These are phyloP conservation scores for Tupiocoris notatus DNA, from an alignment of 2,888 invertebrate species.

Conservation along the genomic window DNA sequence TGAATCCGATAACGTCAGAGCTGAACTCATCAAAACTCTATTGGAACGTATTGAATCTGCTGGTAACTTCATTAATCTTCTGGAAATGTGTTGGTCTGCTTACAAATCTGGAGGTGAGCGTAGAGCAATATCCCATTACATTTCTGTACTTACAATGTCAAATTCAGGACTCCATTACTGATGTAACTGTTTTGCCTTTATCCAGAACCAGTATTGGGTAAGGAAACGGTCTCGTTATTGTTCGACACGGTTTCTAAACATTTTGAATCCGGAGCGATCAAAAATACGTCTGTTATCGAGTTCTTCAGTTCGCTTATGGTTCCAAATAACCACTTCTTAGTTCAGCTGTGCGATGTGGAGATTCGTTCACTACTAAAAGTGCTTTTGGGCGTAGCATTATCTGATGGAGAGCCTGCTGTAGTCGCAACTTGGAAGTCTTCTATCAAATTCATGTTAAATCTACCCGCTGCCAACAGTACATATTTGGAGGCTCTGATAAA, in stretches of 20 bases:
- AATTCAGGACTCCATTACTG: no score
- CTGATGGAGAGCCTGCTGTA: background rate
- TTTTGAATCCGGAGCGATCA: slow-evolving; percentile 9
- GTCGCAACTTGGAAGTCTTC: slow-evolving; percentile 13
- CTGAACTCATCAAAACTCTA: slow-evolving; percentile 18
- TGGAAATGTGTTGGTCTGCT: slow-evolving; percentile 34
- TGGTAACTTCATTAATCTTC: slow-evolving; percentile 11
- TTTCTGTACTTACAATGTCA: background rate
- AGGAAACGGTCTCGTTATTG: slow-evolving; percentile 6
- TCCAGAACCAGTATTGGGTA: slow-evolving; percentile 30
- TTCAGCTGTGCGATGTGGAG: background rate
- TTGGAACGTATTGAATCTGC: background rate
- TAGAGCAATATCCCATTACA: background rate
- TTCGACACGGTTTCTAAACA: slow-evolving; percentile 3
- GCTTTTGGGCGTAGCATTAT: background rate
- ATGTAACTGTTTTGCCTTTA: no score
- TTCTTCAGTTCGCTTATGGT: slow-evolving; percentile 7
- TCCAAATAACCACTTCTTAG: slow-evolving; percentile 17
- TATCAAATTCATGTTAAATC: slow-evolving; percentile 12
- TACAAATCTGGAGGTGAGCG: slow-evolving; percentile 32
- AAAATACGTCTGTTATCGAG: background rate
- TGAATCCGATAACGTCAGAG: slow-evolving; percentile 29
- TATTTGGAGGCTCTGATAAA: background rate
- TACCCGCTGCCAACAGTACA: no score
- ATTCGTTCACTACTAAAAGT: slow-evolving; percentile 3